Evolutionary conservation across 2,888 invertebrate species (phyloP).

Genomic region (Eulithis prunata): DNA sequence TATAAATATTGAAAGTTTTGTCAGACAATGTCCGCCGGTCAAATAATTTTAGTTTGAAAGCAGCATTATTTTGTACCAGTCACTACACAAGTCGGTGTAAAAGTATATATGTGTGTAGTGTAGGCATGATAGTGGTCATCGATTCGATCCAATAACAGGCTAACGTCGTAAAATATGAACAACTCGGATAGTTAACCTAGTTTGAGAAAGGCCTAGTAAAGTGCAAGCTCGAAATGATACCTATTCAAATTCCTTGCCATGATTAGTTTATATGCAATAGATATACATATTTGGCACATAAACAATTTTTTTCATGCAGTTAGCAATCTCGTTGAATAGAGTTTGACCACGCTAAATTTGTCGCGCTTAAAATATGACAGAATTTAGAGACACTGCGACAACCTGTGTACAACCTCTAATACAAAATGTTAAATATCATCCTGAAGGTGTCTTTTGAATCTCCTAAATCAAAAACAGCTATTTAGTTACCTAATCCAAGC

Average conservation of each 20-base stretch:
- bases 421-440: no score
- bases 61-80: neutral
- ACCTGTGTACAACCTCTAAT: no score
- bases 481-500: no score
- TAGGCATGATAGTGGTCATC: conserved; percentile 9
- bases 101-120: neutral
- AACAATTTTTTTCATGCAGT: no score
- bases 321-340: no score
- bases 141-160: conserved; percentile 14
- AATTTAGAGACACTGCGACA: no score
- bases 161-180: conserved; percentile 11
- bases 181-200: conserved; percentile 12
- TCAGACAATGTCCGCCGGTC: neutral
- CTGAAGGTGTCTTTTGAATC: no score
- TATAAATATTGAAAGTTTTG: neutral
- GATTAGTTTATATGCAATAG: neutral
- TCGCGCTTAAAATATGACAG: no score
- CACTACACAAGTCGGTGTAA: neutral
- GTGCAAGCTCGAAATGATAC: neutral
- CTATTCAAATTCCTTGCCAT: neutral
- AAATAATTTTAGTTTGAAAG: neutral
- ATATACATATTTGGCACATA: no score
- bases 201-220: conserved; percentile 6
- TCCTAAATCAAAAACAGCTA: no score
- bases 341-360: no score